A percentile compares a stretch with the other conserved stretches of the same genome.
Conservation (phyloP, 2,797 vertebrate genomes). For the Brachyalestes nurse region DNA sequence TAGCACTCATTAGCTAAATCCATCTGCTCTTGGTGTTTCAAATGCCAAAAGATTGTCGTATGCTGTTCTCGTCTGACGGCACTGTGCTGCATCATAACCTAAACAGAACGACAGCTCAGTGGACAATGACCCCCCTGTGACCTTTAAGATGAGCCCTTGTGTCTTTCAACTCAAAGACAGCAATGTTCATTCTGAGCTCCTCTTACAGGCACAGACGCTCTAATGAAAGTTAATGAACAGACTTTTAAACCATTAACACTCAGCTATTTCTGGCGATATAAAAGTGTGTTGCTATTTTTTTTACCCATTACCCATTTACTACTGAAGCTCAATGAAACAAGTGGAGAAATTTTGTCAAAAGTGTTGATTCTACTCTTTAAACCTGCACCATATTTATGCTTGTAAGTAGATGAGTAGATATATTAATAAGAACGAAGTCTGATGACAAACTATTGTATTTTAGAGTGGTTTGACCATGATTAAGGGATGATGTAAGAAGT, state of each 20-base stretch:
- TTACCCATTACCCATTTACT: background rate
- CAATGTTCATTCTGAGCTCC: background rate
- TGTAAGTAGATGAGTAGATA: too few relatives aligned
- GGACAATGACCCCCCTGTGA: background rate
- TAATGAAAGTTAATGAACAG: background rate
- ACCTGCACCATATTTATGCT: too few relatives aligned
- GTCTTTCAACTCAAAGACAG: background rate
- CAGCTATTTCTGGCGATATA: too few relatives aligned
- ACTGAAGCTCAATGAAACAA: background rate
- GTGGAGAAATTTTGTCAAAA: too few relatives aligned
- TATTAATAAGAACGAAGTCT: too few relatives aligned
- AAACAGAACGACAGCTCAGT: background rate
- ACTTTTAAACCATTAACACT: background rate
- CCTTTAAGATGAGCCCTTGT: background rate
- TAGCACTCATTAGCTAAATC: constrained; percentile 6
- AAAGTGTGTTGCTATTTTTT: background rate
- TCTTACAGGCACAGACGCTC: background rate
- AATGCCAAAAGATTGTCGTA: background rate
- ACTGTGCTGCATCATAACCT: background rate
- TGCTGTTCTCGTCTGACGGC: background rate
- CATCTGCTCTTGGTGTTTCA: background rate
- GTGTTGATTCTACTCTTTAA: too few relatives aligned
- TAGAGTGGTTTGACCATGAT: too few relatives aligned
- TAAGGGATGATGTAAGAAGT: too few relatives aligned
- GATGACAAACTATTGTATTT: too few relatives aligned